Evolutionary conservation across 2,888 invertebrate genomes (phyloP).

Genomic region (Netelia melanura): DNA sequence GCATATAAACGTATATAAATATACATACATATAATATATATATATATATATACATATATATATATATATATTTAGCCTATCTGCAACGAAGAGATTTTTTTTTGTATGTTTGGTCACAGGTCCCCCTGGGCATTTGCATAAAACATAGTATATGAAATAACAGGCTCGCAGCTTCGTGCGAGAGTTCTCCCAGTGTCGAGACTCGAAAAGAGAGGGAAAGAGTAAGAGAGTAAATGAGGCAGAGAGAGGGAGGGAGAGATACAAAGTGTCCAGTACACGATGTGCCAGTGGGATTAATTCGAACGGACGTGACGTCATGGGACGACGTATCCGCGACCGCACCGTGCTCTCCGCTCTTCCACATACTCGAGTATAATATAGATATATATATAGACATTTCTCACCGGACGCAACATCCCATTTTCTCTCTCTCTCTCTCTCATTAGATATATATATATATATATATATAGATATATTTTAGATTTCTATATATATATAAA

Average conservation of each 20-base stretch:
- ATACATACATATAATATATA: not conserved
- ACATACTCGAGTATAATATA: not conserved
- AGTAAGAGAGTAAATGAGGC: not conserved
- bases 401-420: conserved; percentile 37
- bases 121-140: conserved; percentile 41
- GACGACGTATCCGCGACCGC: conserved; percentile 47
- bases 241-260: not conserved
- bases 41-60: not conserved
- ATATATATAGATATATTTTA: not conserved
- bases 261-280: not conserved
- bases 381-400: conserved; percentile 31
- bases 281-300: conserved; percentile 37
- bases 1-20: not conserved
- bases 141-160: conserved; percentile 43
- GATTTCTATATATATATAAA: not conserved
- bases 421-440: too few relatives aligned
- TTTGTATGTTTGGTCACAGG: not conserved
- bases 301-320: conserved; percentile 60
- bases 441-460: not conserved
- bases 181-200: conserved; percentile 5
- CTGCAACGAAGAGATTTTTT: not conserved
- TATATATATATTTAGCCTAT: not conserved
- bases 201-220: conserved; percentile 6
- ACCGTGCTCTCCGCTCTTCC: conserved; percentile 16
- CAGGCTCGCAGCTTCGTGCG: conserved; percentile 26